phyloP scores from a whole-genome alignment of 2,888 invertebrate species.

The Quadroppia sp. region DNA sequence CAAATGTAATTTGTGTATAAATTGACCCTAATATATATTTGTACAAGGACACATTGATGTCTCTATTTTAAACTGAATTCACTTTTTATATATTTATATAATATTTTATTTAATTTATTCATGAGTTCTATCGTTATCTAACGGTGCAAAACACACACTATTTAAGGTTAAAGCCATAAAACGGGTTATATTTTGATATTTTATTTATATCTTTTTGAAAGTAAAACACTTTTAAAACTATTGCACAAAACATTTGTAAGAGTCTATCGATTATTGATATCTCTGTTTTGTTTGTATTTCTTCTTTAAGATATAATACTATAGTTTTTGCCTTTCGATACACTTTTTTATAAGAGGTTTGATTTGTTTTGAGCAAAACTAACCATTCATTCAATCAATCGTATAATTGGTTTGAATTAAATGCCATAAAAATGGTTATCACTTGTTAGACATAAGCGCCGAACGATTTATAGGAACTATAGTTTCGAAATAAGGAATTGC shows the following conservation, averaged over 20 bases:
- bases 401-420: not conserved
- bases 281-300: not conserved
- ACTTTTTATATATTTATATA: too few relatives aligned
- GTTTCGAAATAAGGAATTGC: not conserved
- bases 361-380: not conserved
- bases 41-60: too few relatives aligned
- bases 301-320: too few relatives aligned
- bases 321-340: too few relatives aligned
- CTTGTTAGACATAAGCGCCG: not conserved
- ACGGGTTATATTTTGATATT: not conserved
- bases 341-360: too few relatives aligned
- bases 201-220: not conserved
- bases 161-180: not conserved
- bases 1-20: too few relatives aligned
- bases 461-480: not conserved
- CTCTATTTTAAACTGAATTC: too few relatives aligned
- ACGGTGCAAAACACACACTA: not conserved
- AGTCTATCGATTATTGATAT: constrained; percentile 1
- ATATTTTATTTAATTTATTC: too few relatives aligned
- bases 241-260: not conserved
- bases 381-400: not conserved
- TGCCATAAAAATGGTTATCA: not conserved
- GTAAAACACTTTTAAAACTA: not conserved
- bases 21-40: too few relatives aligned
- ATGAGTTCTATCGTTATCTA: too few relatives aligned